These are phyloP conservation scores for Protula sp. DNA, from an alignment of 2,888 invertebrate species.

Conservation along the genomic window DNA sequence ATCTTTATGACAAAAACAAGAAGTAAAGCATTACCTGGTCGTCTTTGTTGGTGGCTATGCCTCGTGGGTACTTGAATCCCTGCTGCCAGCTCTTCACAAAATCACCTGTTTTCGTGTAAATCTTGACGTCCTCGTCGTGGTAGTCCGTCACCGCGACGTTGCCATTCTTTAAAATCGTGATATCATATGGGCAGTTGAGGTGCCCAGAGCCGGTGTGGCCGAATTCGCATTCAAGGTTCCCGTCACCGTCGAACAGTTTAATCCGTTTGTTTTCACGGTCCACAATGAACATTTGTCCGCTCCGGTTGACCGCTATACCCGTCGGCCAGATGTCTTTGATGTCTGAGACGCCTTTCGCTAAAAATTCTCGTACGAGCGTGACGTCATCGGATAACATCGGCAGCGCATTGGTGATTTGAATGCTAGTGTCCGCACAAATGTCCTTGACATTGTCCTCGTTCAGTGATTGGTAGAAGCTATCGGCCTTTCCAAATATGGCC, in stretches of 20 bases:
- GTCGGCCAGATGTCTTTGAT: conserved; percentile 42
- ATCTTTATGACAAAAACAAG: too few relatives aligned
- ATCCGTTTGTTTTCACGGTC: conserved; percentile 42
- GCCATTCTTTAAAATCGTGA: conserved; percentile 33
- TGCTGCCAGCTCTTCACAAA: conserved; percentile 26
- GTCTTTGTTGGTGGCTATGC: conserved; percentile 32
- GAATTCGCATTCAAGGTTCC: conserved; percentile 30
- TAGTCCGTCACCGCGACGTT: conserved; percentile 42
- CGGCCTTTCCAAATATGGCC: conserved; percentile 33
- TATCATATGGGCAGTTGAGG: conserved; percentile 39
- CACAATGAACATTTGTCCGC: conserved; percentile 33
- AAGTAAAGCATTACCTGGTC: too few relatives aligned
- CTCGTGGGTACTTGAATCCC: conserved; percentile 40
- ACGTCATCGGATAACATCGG: conserved; percentile 1
- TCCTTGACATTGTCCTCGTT: conserved; percentile 14
- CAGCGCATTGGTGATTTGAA: background rate
- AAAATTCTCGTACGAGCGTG: conserved; percentile 24
- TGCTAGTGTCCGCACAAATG: background rate
- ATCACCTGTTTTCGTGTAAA: conserved; percentile 25
- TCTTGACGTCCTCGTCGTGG: conserved; percentile 36
- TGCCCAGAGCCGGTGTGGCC: conserved; percentile 7
- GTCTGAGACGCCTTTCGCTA: conserved; percentile 28
- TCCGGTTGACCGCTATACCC: conserved; percentile 31
- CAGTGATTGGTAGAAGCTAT: conserved; percentile 25
- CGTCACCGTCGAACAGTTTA: conserved; percentile 32